phyloP scores from a whole-genome alignment of 2,113 vertebrate species.

The Chionis minor region DNA sequence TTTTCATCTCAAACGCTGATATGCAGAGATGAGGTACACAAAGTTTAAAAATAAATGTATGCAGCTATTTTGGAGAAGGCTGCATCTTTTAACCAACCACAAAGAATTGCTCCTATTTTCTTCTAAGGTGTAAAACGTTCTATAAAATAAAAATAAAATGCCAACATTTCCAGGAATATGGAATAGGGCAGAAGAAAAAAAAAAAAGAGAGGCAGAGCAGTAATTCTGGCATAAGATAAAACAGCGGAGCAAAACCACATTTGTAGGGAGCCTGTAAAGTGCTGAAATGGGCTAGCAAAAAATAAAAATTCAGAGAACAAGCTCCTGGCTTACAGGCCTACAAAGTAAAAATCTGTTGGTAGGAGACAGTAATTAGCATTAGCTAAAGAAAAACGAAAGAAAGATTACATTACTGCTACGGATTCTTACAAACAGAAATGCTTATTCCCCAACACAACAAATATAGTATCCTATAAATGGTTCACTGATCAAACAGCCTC shows the following conservation, averaged over 20 bases:
- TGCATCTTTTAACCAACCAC: neutral
- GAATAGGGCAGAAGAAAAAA: neutral
- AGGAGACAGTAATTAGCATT: neutral
- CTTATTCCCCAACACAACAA: neutral
- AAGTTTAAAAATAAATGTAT: neutral
- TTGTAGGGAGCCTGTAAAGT: neutral
- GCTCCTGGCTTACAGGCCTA: neutral
- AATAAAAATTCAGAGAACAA: neutral
- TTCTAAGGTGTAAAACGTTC: neutral
- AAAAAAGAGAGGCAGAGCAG: neutral
- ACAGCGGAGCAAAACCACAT: neutral
- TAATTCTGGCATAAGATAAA: neutral
- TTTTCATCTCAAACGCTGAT: neutral
- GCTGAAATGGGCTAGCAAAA: neutral
- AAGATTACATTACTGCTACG: neutral
- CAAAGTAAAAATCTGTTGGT: neutral
- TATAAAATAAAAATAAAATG: neutral
- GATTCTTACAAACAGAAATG: neutral
- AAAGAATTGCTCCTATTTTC: neutral
- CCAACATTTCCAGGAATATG: neutral
- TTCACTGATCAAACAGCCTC: neutral
- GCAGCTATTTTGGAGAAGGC: neutral
- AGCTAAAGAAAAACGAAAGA: neutral
- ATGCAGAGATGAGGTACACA: neutral
- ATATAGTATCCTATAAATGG: neutral